phyloP scores from a whole-genome alignment of 2,113 vertebrate genomes.

The Indri indri region DNA sequence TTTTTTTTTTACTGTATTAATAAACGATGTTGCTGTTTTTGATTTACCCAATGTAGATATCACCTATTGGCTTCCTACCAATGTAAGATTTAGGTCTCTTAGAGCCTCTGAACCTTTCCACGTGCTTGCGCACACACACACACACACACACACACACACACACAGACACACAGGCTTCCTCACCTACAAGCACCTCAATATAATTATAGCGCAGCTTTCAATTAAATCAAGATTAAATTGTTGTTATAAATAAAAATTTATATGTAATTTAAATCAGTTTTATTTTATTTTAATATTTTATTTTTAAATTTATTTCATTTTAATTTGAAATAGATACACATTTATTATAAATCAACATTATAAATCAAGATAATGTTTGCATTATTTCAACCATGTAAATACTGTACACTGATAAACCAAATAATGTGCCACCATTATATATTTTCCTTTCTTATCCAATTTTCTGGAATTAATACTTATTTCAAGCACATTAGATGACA shows the following conservation, averaged over 20 bases:
- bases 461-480: neutral
- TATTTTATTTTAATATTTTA: neutral
- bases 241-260: neutral
- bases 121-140: neutral
- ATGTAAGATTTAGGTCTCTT: neutral
- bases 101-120: neutral
- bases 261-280: neutral
- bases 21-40: slow-evolving; percentile 27
- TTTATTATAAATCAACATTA: neutral
- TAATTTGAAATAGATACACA: neutral
- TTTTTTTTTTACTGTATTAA: neutral
- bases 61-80: neutral
- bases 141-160: neutral
- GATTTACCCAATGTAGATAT: neutral
- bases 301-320: neutral
- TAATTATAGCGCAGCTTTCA: neutral
- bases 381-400: neutral
- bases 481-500: neutral
- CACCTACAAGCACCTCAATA: neutral
- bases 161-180: neutral
- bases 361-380: neutral
- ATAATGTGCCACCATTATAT: neutral
- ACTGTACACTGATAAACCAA: neutral
- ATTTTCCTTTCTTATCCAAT: neutral
- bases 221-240: neutral